Evolutionary conservation across 1,140 invertebrate species (phyloP).

Genomic region (Dreissena rostriformis): DNA sequence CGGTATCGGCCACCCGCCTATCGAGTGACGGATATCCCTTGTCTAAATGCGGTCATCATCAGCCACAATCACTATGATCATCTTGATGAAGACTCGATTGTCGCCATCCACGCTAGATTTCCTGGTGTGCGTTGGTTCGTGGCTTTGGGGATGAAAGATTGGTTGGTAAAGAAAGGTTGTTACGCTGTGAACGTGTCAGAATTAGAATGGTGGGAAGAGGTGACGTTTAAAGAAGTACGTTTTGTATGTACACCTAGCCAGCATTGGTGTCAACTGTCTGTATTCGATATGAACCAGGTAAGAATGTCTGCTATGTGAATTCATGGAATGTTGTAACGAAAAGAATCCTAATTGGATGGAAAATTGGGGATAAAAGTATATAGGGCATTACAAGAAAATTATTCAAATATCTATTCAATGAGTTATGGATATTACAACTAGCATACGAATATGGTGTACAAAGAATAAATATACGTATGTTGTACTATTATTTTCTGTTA

Average conservation of each 20-base stretch:
- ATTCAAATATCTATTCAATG: no score
- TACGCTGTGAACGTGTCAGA: constrained; percentile 82
- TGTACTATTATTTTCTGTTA: no score
- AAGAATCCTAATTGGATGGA: no score
- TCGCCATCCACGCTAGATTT: constrained; percentile 64
- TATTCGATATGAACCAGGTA: constrained; percentile 81
- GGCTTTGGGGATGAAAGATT: constrained; percentile 78
- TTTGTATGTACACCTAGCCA: constrained; percentile 82
- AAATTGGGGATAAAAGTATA: no score
- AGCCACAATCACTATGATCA: constrained; percentile 84
- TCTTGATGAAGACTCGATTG: constrained; percentile 79
- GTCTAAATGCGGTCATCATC: constrained; percentile 82
- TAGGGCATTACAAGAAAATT: no score
- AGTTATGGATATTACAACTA: no score
- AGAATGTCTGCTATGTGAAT: no score
- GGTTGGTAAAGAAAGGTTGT: constrained; percentile 72
- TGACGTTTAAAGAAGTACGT: constrained; percentile 55
- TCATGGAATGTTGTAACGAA: no score
- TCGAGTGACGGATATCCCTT: constrained; percentile 60
- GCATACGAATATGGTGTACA: no score
- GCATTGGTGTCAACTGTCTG: constrained; percentile 82
- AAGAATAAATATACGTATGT: no score
- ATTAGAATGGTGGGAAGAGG: constrained; percentile 82
- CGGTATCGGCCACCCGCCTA: constrained; percentile 60
- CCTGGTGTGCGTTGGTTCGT: constrained; percentile 81